Evolutionary conservation across 2,888 invertebrate genomes (phyloP), one percentile per base, ranked within the genome.

Genomic region (Cistogaster globosa): DNA sequence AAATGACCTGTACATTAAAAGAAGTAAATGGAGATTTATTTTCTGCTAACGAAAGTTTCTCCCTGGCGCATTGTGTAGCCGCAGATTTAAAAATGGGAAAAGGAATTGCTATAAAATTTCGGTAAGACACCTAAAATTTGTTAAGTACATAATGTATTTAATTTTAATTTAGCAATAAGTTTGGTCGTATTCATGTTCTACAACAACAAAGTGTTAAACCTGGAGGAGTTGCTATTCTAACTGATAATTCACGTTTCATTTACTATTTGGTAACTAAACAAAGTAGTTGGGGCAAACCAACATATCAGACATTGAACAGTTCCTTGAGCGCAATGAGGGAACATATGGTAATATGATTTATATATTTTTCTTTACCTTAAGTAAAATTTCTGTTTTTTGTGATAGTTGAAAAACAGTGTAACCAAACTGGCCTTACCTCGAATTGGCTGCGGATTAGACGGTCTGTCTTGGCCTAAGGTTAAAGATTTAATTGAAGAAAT

Each of bases 391-490:
- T 11, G 2, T 16, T 20, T 60, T 26, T 20, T 85, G n/a, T 48
- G 92, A 53, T 26, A 92, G 92, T 87, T 92, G 5, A 86, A 92
- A 62, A 89, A 94, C 86, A 88, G 92, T 22, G 93, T 95, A 0
- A 91, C 87, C 18, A 93, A 94, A 69, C 86, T 96, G 65, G 94
- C 95, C 1, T 94, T 95, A 91, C 96, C 96, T 0, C 91, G 93
- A 87, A 94, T 96, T 79, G 95, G 95, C 0, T 95, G 95, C 90
- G 96, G 95, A 5, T 90, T 95, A 57, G 95, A 96, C 89, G 91
- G 93, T 7, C 92, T 96, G 4, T 90, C 93, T 58, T 96, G 95
- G 96, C 82, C 86, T 0, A 92, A 92, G 77, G 95, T 96, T 0
- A 93, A 93, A 81, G 89, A 91, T 3, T 92, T 94, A 88, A 88